Base-by-base conservation (phyloP, 2,113 vertebrate species). In the Anhinga rufa region DNA sequence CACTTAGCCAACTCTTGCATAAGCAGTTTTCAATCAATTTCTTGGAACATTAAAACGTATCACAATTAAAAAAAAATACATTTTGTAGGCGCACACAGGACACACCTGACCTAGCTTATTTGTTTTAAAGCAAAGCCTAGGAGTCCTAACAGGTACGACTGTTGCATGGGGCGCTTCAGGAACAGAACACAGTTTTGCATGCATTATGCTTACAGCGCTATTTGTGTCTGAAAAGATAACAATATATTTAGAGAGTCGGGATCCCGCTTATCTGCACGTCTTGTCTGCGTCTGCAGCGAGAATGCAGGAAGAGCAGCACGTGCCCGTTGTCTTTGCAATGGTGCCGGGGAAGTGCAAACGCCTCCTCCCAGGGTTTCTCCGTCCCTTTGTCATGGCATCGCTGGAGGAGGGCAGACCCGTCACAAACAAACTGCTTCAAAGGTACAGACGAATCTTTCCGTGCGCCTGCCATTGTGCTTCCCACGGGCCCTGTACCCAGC, bases 1-100 rank as follows among this genome's bases (percentile, higher is more conserved):
- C 29, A 26, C 55, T 4, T 7, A 2, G 38, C 11, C 48, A 38
- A 0, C 12, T 29, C 31, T n/a, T 5, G 22, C 0, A 1, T 12
- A 17, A 31, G 29, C 4, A 0, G 22, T 29, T 87, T 68, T 8
- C 55, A 31, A 4, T n/a, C 3, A 0, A 7, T 72, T 82, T 22
- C 21, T 24, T 25, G 36, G 74, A 34, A 51, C 9, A 15, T 31
- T 49, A 6, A 38, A 49, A 49, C 17, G 8, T 8, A 31, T 4
- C 34, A 11, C 6, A 8, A 8, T 10, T 48, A 0, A 38, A 64
- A 64, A 38, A 34, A 20, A 40, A 40, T 1, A 0, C 5, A 19
- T 32, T 24, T 71, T 7, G 4, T 8, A 4, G 3, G 15, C 7
- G 40, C 7, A 11, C 17, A 3, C 7, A 32, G 34, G 58, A 14